A percentile compares a stretch with the other conserved stretches of the same genome.
phyloP scores from a whole-genome alignment of 2,113 vertebrate genomes.

The Glareola pratincola region DNA sequence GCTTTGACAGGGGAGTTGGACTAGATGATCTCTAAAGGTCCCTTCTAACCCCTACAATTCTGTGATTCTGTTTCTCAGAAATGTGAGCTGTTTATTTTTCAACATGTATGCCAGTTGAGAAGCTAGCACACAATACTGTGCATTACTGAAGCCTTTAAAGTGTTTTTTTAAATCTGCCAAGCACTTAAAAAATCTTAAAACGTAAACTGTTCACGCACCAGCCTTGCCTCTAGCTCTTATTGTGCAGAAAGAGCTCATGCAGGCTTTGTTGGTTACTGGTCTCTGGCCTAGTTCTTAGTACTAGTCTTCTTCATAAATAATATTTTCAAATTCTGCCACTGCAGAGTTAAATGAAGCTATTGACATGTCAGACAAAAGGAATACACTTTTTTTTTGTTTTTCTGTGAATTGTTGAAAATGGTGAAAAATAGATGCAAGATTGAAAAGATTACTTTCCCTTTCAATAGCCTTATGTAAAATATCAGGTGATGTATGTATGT shows the following conservation, averaged over 20 bases:
- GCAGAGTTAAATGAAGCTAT: not conserved
- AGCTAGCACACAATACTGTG: not conserved
- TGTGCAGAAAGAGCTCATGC: not conserved
- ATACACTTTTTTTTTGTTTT: not conserved
- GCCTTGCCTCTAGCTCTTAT: not conserved
- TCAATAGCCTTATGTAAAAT: not conserved
- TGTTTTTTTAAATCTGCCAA: not conserved
- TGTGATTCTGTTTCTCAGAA: not conserved
- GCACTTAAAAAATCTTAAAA: not conserved
- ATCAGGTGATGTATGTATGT: not conserved
- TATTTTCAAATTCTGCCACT: not conserved
- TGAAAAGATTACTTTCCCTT: not conserved
- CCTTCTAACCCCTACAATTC: too few relatives aligned
- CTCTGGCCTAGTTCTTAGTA: not conserved
- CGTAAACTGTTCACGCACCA: not conserved
- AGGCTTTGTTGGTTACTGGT: not conserved
- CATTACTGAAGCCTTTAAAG: not conserved
- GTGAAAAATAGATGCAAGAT: not conserved
- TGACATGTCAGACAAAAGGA: not conserved
- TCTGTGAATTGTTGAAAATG: not conserved
- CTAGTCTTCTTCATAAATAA: not conserved
- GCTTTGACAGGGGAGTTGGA: too few relatives aligned
- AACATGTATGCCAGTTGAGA: not conserved
- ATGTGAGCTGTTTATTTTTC: not conserved
- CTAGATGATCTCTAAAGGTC: too few relatives aligned